Conservation (phyloP, 2,797 vertebrate species). For the Atherinosoma microstoma region DNA sequence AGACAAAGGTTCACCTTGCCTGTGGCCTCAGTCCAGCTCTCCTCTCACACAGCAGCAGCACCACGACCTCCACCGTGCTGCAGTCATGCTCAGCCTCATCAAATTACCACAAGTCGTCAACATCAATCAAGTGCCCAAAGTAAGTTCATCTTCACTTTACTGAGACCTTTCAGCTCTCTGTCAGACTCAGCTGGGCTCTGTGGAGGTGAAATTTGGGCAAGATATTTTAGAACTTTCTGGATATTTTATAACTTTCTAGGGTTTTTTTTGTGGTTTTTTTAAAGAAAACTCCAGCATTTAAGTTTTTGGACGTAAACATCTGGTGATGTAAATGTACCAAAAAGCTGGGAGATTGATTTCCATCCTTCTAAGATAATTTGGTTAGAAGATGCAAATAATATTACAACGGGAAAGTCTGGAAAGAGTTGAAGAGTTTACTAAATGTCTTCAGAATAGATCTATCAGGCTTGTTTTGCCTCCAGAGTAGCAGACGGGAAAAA, state of each 20-base stretch:
- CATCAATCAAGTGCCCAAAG: conserved; percentile 91
- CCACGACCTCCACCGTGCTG: conserved; percentile 17
- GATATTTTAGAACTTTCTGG: not conserved
- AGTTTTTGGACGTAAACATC: not conserved
- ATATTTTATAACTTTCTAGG: too few relatives aligned
- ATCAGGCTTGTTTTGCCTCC: not conserved
- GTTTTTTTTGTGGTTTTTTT: not conserved
- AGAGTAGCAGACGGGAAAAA: not conserved
- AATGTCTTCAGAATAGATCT: not conserved
- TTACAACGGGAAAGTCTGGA: too few relatives aligned
- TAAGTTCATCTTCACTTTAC: conserved; percentile 74
- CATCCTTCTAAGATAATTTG: not conserved
- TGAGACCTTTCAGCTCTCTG: not conserved
- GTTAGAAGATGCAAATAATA: too few relatives aligned
- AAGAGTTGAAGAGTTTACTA: not conserved
- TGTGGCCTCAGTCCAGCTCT: conserved; percentile 33
- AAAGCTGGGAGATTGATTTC: not conserved
- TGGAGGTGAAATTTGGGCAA: not conserved
- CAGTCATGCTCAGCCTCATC: conserved; percentile 86
- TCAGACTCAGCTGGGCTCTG: not conserved
- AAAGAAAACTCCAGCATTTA: not conserved
- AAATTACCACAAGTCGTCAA: conserved; percentile 86
- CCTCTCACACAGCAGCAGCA: conserved; percentile 13
- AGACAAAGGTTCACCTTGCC: conserved; percentile 43
- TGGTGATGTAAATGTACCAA: not conserved